Evolutionary conservation across 2,113 vertebrate genomes (phyloP), one percentile per base, ranked within the genome.

Genomic region (Galbula dea): DNA sequence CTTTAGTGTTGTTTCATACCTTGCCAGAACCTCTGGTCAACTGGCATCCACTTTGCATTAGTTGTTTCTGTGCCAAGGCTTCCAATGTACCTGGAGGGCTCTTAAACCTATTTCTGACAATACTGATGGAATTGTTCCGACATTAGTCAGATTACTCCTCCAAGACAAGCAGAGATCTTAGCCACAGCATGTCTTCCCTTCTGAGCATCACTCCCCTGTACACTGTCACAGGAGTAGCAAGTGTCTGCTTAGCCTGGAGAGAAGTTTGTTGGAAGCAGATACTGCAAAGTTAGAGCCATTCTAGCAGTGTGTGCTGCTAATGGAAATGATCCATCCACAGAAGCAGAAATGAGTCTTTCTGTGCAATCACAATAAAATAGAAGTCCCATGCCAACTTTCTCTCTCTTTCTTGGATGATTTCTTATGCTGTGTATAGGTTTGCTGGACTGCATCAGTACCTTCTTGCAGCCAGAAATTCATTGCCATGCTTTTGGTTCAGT

Each of bases 191-290:
- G 95, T 97, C 97, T 95, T 91, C 83, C 95, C 95, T 95, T 94
- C 48, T 97, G 94, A 97, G 73, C 93, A 95, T 97, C 97, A 96
- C 54, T 95, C 58, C 37, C 41, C 32, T 12, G 0, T 89, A 62
- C 74, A 10, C 86, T 96, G 96, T 72, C 48, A 46, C 88, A 69
- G 86, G 90, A 94, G 76, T 89, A 96, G 88, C 83, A 88, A 97
- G 94, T 89, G 86, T 93, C 90, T 96, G 49, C 96, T 94, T 97
- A 55, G 95, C 94, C 96, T 93, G 91, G 87, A 95, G 96, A 95
- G 88, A 83, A 92, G 90, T 95, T 80, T 88, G 76, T 90, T 96
- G 86, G 82, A 94, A 93, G 79, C 84, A 95, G 88, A 96, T 91
- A 75, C 79, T 80, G 90, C 86, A 76, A 93, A 94, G 80, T 87